Evolutionary conservation across 2,797 vertebrate genomes (phyloP).

Genomic region (Sebastiscus tertius): DNA sequence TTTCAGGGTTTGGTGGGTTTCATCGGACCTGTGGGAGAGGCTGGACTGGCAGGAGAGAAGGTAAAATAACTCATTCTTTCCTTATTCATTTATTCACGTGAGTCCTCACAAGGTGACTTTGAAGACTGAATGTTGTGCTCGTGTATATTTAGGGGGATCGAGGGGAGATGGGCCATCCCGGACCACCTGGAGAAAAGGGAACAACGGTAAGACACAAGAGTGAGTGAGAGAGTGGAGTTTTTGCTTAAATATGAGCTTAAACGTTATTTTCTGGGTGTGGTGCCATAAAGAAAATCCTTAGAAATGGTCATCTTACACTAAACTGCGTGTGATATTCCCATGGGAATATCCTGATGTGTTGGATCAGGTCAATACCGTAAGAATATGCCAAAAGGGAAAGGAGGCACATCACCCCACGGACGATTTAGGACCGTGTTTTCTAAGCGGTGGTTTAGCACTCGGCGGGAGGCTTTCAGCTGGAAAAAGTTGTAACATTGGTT

Average conservation of each 20-base stretch:
- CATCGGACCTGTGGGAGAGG: slow-evolving; percentile 92
- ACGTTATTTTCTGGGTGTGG: not conserved
- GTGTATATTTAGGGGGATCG: slow-evolving; percentile 89
- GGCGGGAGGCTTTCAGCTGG: slow-evolving; percentile 5
- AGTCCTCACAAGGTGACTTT: not conserved
- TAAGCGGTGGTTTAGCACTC: slow-evolving; percentile 29
- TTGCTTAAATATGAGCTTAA: not conserved
- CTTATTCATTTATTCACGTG: not conserved
- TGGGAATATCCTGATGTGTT: slow-evolving; percentile 72
- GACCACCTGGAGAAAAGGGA: slow-evolving; percentile 95
- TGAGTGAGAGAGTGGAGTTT: not conserved
- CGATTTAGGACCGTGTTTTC: slow-evolving; percentile 9
- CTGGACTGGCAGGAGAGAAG: slow-evolving; percentile 95
- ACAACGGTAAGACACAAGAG: slow-evolving; percentile 85
- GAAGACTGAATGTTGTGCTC: slow-evolving; percentile 4
- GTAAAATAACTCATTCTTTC: slow-evolving; percentile 68
- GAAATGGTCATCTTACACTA: slow-evolving; percentile 26
- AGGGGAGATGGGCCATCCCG: slow-evolving; percentile 91
- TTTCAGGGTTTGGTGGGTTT: slow-evolving; percentile 94
- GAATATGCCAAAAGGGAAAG: not conserved
- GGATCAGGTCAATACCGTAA: slow-evolving; percentile 20
- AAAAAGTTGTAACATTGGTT: slow-evolving; percentile 22
- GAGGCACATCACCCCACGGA: slow-evolving; percentile 1
- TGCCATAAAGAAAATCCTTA: slow-evolving; percentile 5
- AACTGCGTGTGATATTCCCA: slow-evolving; percentile 75